phyloP scores from a whole-genome alignment of 2,888 invertebrate species.

The Atrina japonica region DNA sequence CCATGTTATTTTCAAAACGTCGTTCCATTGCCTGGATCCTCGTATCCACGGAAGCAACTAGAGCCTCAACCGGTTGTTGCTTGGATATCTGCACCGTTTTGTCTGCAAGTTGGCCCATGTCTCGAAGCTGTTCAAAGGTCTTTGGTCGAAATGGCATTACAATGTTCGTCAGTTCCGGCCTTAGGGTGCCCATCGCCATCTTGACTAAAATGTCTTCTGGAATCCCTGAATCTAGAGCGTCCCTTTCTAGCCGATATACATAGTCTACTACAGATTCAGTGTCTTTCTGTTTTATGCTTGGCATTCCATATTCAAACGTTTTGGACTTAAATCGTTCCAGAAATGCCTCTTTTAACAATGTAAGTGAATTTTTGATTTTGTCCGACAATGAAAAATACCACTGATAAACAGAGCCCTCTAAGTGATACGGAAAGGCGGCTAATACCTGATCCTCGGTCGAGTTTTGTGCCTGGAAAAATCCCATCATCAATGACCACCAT shows the following conservation, averaged over 20 bases:
- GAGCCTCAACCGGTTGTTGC: background rate
- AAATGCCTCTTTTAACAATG: background rate
- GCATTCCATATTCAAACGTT: background rate
- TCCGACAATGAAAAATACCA: slow-evolving; percentile 3
- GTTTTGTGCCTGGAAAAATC: no score
- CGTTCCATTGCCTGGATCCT: background rate
- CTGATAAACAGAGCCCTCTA: background rate
- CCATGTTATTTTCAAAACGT: background rate
- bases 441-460: no score
- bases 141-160: background rate
- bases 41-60: background rate
- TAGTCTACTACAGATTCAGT: background rate
- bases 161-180: background rate
- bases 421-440: no score
- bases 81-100: background rate
- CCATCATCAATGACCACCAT: no score
- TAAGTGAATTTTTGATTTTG: background rate
- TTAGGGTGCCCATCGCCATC: background rate
- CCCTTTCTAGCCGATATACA: background rate
- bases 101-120: background rate
- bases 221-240: background rate
- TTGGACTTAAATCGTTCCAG: background rate
- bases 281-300: background rate
- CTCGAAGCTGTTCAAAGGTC: background rate
- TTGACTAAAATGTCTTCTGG: background rate